These are phyloP conservation scores for Neolamprologus cancellatus DNA, from an alignment of 2,113 vertebrate species.

Conservation along the genomic window DNA sequence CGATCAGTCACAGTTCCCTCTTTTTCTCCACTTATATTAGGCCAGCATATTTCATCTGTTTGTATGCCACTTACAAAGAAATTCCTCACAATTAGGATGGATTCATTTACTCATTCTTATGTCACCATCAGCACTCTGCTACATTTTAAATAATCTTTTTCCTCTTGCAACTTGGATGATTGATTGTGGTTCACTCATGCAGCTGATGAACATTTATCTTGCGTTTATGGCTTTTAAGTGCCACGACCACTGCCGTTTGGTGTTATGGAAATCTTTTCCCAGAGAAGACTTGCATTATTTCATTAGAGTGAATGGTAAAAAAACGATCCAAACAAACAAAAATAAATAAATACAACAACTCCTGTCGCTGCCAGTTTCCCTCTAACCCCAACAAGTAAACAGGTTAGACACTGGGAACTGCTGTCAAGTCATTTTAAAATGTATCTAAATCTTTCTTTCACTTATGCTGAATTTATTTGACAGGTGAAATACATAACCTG, in stretches of 20 bases:
- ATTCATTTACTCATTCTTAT: constrained; percentile 66
- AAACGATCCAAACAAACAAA: neutral
- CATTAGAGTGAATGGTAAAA: constrained; percentile 54
- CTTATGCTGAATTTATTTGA: constrained; percentile 53
- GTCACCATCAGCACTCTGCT: constrained; percentile 67
- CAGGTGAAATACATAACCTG: constrained; percentile 60
- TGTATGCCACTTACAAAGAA: constrained; percentile 19
- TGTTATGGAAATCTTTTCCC: constrained; percentile 65
- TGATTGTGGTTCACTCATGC: constrained; percentile 58
- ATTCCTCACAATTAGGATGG: constrained; percentile 64
- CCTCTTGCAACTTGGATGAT: constrained; percentile 56
- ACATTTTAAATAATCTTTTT: constrained; percentile 58
- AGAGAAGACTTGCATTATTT: constrained; percentile 59
- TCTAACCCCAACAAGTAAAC: constrained; percentile 16
- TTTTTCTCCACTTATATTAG: constrained; percentile 29
- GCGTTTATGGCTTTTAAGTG: constrained; percentile 65
- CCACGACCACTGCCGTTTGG: constrained; percentile 38
- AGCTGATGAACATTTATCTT: constrained; percentile 74
- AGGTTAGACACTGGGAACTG: constrained; percentile 34
- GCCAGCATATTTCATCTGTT: constrained; percentile 31
- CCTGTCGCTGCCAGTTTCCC: constrained; percentile 13
- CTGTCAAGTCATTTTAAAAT: constrained; percentile 54
- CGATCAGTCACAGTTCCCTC: constrained; percentile 14
- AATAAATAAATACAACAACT: neutral
- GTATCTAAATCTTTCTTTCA: constrained; percentile 65